Conservation (phyloP, 2,797 vertebrate genomes). For the Enteromius radiatus region DNA sequence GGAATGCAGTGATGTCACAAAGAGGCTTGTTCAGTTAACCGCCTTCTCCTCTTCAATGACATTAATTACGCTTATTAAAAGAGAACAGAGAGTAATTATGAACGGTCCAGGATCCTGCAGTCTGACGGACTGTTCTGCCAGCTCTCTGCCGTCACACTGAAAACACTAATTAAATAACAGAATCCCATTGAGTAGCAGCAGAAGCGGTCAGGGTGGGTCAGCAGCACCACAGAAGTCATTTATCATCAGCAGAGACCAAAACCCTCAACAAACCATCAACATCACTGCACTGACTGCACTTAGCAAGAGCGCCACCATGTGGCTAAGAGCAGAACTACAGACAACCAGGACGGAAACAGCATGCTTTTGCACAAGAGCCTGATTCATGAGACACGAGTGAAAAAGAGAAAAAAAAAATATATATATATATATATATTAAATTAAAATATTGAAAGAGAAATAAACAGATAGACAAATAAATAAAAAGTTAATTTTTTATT, state of each 20-base stretch:
- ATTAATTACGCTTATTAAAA: conserved; percentile 8
- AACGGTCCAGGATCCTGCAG: conserved; percentile 20
- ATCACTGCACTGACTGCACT: conserved; percentile 42
- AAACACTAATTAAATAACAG: conserved; percentile 4
- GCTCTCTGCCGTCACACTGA: conserved; percentile 2
- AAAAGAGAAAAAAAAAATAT: too few relatives aligned
- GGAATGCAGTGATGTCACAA: background rate
- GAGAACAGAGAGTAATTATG: conserved; percentile 8
- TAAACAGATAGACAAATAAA: background rate
- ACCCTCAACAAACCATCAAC: background rate
- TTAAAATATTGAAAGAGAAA: background rate
- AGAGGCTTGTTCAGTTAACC: background rate
- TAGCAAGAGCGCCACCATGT: conserved; percentile 82
- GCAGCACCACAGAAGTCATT: background rate
- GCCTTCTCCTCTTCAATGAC: background rate
- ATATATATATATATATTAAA: background rate
- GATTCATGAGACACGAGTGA: background rate
- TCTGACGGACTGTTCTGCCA: conserved; percentile 46
- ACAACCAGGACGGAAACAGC: background rate
- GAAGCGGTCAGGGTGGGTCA: background rate
- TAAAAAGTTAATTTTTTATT: background rate
- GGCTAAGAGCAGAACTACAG: conserved; percentile 53
- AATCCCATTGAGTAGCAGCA: background rate
- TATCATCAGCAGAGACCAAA: background rate
- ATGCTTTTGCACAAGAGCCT: background rate